Evolutionary conservation across 37 sponge, comb jelly and placozoan genomes (phyloP).

Genomic region (Mnemiopsis leidyi): DNA sequence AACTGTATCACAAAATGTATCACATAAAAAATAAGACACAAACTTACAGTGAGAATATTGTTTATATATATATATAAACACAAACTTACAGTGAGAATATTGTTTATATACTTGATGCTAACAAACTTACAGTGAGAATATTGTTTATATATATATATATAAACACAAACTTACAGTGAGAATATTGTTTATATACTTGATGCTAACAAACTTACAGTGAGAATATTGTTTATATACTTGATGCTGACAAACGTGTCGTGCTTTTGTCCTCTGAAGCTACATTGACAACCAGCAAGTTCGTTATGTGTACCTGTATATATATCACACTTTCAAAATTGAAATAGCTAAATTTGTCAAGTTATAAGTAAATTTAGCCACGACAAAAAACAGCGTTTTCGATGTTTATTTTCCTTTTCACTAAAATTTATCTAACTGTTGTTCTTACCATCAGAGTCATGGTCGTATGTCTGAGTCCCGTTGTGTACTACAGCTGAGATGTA

Average conservation of each 20-base stretch:
- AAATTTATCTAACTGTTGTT: too few species aligned
- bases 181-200: too few species aligned
- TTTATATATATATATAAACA: too few species aligned
- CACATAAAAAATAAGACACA: too few species aligned
- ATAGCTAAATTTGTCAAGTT: background rate
- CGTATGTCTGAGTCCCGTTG: slow-evolving; percentile 89
- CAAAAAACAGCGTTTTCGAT: too few species aligned
- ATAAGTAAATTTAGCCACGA: background rate
- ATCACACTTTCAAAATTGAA: background rate
- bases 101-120: too few species aligned
- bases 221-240: slow-evolving; percentile 76
- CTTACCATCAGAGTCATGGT: slow-evolving; percentile 93
- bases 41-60: too few species aligned
- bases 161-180: slow-evolving; percentile 81
- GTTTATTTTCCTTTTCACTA: too few species aligned
- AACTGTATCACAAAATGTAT: too few species aligned
- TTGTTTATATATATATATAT: too few species aligned
- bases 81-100: slow-evolving; percentile 81
- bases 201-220: slow-evolving; percentile 79
- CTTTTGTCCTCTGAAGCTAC: slow-evolving; percentile 72
- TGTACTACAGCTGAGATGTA: slow-evolving; percentile 91
- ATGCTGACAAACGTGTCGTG: slow-evolving; percentile 80
- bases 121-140: too few species aligned
- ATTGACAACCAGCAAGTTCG: slow-evolving; percentile 68
- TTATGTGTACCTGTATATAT: slow-evolving; percentile 51